Evolutionary conservation across 2,888 invertebrate genomes (phyloP).

Genomic region (Epicampocera succincta): DNA sequence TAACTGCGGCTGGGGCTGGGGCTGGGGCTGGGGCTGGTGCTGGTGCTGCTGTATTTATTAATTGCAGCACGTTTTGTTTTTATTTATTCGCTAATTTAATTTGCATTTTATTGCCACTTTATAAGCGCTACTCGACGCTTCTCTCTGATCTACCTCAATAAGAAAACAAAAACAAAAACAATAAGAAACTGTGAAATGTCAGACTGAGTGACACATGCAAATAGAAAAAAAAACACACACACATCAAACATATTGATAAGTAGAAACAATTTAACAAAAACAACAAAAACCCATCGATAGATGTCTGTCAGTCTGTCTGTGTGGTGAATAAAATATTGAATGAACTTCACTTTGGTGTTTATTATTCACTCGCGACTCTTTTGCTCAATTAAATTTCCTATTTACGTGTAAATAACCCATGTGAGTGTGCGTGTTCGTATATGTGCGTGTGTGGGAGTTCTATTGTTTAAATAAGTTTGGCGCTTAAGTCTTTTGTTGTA

Average conservation of each 20-base stretch:
- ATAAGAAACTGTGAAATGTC: conserved; percentile 1
- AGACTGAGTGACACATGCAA: conserved; percentile 33
- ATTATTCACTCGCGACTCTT: background rate
- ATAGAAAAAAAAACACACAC: conserved; percentile 19
- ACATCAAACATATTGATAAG: conserved; percentile 3
- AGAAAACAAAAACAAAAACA: conserved; percentile 1
- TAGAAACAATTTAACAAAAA: background rate
- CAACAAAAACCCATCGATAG: background rate
- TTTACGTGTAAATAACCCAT: background rate
- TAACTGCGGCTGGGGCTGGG: too few relatives aligned
- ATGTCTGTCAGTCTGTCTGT: background rate
- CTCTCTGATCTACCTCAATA: conserved; percentile 52
- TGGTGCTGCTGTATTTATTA: conserved; percentile 16
- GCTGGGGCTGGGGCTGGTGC: too few relatives aligned
- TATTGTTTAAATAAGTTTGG: conserved; percentile 72
- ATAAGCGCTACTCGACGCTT: conserved; percentile 13
- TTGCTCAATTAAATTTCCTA: background rate
- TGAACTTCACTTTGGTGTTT: conserved; percentile 2
- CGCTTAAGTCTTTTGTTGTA: conserved; percentile 76
- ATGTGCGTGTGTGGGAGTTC: conserved; percentile 3
- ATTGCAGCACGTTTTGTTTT: conserved; percentile 48
- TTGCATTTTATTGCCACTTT: conserved; percentile 40
- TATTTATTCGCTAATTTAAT: conserved; percentile 47
- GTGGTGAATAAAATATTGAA: conserved; percentile 21
- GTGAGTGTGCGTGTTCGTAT: background rate